These are phyloP conservation scores for Lophotis ruficrista DNA, from an alignment of 2,113 vertebrate species.

Conservation along the genomic window DNA sequence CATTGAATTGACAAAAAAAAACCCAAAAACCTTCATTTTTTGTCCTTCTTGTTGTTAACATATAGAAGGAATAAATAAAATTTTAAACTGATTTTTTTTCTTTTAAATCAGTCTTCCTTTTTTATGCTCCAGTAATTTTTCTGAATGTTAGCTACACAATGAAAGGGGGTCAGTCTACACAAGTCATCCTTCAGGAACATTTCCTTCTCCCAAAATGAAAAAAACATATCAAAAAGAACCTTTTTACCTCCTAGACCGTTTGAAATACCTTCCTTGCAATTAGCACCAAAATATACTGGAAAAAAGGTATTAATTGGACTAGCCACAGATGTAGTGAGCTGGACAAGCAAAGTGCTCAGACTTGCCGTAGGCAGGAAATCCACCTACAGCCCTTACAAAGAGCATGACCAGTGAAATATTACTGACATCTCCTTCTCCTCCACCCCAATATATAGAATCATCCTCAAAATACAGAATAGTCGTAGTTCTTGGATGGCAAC, in stretches of 20 bases:
- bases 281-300: constrained; percentile 28
- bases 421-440: neutral
- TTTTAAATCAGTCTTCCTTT: neutral
- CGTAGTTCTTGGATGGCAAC: neutral
- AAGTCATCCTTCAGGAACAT: neutral
- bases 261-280: neutral
- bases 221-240: neutral
- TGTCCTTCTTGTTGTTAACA: neutral
- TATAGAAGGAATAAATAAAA: constrained; percentile 22
- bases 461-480: neutral
- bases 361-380: neutral
- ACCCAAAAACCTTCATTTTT: neutral
- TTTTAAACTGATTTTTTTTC: neutral
- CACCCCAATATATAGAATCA: neutral
- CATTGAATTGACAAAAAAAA: neutral
- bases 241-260: neutral
- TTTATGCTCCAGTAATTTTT: neutral
- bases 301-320: neutral
- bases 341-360: neutral
- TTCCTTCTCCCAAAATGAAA: constrained; percentile 1
- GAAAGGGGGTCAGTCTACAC: neutral
- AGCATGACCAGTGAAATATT: neutral
- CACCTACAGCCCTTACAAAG: constrained; percentile 5
- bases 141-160: constrained; percentile 12
- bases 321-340: neutral